Percentiles rank a stretch among this genome's conserved stretches.
Evolutionary conservation across 1,140 invertebrate species (phyloP).

Genomic region (Pomphorhynchus laevis): DNA sequence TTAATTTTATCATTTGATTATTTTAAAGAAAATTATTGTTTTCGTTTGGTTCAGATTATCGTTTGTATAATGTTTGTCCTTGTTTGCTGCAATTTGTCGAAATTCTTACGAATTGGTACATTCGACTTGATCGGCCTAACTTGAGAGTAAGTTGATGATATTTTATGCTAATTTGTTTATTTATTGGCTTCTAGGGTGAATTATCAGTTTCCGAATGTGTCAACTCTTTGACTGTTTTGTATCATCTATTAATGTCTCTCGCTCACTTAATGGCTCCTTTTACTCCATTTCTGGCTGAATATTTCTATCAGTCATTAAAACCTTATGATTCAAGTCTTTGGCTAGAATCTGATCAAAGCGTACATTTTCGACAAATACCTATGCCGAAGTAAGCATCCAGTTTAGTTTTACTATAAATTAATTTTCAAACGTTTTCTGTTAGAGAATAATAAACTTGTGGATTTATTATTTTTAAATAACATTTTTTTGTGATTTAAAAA

Average conservation of each 20-base stretch:
- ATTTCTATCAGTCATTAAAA: constrained; percentile 38
- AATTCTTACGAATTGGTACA: constrained; percentile 90
- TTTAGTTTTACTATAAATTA: too few species aligned
- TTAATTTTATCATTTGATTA: constrained; percentile 20
- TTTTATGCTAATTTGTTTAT: constrained; percentile 2
- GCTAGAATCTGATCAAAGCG: constrained; percentile 22
- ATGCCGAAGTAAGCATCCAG: constrained; percentile 22
- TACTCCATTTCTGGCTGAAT: constrained; percentile 74
- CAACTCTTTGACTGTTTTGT: constrained; percentile 7
- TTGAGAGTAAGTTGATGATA: constrained; percentile 43
- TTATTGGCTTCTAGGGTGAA: constrained; percentile 4
- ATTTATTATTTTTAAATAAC: too few species aligned
- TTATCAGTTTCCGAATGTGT: constrained; percentile 4
- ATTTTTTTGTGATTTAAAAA: too few species aligned
- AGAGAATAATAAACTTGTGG: too few species aligned
- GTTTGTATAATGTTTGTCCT: constrained; percentile 70
- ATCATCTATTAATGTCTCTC: constrained; percentile 5
- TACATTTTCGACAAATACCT: constrained; percentile 59
- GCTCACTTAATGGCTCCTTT: constrained; percentile 35
- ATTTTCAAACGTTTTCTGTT: too few species aligned
- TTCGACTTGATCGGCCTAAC: constrained; percentile 64
- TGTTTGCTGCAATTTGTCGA: constrained; percentile 71
- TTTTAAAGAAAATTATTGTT: too few species aligned
- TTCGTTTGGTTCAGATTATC: constrained; percentile 30
- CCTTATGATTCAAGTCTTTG: not conserved